phyloP scores from a whole-genome alignment of 2,113 vertebrate species.

The Poicephalus meyeri region DNA sequence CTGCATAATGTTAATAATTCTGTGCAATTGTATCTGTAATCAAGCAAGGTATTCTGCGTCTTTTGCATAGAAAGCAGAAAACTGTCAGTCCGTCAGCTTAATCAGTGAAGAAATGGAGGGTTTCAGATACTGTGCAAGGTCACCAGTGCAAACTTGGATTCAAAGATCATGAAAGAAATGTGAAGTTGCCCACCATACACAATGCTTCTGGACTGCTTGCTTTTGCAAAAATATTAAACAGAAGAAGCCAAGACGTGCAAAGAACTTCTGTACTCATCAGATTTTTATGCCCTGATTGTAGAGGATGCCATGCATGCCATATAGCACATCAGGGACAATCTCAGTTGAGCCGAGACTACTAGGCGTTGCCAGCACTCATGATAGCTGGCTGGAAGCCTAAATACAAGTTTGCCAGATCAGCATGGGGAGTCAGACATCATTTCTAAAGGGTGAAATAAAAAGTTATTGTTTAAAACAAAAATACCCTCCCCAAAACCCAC shows the following conservation, averaged over 20 bases:
- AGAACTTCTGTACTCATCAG: not conserved
- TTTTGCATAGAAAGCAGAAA: constrained; percentile 48
- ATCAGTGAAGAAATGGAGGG: not conserved
- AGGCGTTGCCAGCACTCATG: not conserved
- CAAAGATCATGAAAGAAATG: not conserved
- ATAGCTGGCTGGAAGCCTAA: not conserved
- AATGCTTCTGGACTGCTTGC: not conserved
- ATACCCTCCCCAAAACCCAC: too few relatives aligned
- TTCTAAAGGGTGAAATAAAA: not conserved
- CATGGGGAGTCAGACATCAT: not conserved
- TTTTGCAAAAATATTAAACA: not conserved
- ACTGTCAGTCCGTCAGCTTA: constrained; percentile 18
- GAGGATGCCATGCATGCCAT: not conserved
- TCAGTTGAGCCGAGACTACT: not conserved
- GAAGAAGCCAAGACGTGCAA: not conserved
- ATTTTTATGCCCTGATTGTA: not conserved
- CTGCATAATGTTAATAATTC: constrained; percentile 47
- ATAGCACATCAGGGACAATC: not conserved
- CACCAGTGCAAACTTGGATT: not conserved
- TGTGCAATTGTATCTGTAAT: constrained; percentile 39
- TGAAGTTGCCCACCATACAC: not conserved
- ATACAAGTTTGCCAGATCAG: not conserved
- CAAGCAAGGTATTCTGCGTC: constrained; percentile 35
- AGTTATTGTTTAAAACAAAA: not conserved
- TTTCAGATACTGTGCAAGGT: constrained; percentile 33